These are phyloP conservation scores for Lycocerus yunnanus DNA, from an alignment of 2,888 invertebrate species.

Conservation along the genomic window DNA sequence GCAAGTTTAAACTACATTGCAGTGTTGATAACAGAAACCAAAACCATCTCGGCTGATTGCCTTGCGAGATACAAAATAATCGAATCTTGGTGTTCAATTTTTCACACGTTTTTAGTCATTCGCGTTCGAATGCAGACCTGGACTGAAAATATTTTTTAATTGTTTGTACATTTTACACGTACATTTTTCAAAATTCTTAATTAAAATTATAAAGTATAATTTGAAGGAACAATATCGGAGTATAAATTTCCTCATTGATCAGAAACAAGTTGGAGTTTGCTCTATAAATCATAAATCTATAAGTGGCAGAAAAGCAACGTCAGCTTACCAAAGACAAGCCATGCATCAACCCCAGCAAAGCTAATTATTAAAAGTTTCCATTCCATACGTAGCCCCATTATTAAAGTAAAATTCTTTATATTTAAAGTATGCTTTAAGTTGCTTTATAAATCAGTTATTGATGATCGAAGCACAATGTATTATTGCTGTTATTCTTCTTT, in stretches of 20 bases:
- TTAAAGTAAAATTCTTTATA: constrained; percentile 38
- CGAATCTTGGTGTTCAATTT: constrained; percentile 37
- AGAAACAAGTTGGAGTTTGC: constrained; percentile 39
- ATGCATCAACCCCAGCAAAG: constrained; percentile 36
- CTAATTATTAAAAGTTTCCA: constrained; percentile 41
- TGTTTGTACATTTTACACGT: neutral
- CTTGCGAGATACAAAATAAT: constrained; percentile 38
- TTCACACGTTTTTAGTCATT: neutral
- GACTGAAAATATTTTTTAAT: neutral
- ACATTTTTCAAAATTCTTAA: neutral
- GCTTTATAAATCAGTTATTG: constrained; percentile 38
- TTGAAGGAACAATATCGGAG: neutral
- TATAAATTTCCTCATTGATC: constrained; percentile 18
- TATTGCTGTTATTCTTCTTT: constrained; percentile 26
- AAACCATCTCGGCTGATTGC: constrained; percentile 36
- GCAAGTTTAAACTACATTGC: constrained; percentile 14
- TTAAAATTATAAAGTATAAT: neutral
- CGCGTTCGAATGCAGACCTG: neutral
- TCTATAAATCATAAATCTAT: constrained; percentile 35
- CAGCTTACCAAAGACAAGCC: constrained; percentile 32
- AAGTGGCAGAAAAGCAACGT: constrained; percentile 25
- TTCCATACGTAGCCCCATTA: constrained; percentile 34
- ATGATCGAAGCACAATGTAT: constrained; percentile 32
- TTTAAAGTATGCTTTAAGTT: constrained; percentile 30
- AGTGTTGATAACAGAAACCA: constrained; percentile 14